Percentiles rank a stretch among this genome's conserved stretches.
phyloP scores from a whole-genome alignment of 2,113 vertebrate species.

The Amazona guildingii region DNA sequence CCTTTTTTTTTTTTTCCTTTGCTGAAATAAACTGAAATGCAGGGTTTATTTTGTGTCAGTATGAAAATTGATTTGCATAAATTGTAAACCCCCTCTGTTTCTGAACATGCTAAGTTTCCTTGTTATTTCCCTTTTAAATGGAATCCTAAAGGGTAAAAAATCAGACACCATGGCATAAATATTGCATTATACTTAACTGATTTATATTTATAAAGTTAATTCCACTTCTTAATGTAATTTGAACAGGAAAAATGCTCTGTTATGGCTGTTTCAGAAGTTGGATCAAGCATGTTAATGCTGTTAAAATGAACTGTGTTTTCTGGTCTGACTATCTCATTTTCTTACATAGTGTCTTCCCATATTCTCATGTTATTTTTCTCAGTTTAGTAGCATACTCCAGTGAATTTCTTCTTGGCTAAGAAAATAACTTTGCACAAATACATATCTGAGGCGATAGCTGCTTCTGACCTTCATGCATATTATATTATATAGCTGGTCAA shows the following conservation, averaged over 20 bases:
- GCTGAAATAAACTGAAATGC: not conserved
- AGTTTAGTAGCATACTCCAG: not conserved
- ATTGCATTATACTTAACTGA: constrained; percentile 63
- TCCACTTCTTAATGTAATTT: constrained; percentile 35
- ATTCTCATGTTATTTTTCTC: not conserved
- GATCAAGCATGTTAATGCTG: not conserved
- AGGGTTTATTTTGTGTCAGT: constrained; percentile 27
- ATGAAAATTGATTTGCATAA: constrained; percentile 55
- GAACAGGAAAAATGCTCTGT: constrained; percentile 12
- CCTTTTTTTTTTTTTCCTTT: not conserved
- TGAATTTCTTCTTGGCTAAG: not conserved
- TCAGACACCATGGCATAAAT: constrained; percentile 45
- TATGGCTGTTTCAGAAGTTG: not conserved
- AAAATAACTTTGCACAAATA: constrained; percentile 24
- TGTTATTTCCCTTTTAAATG: constrained; percentile 63
- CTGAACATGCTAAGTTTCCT: constrained; percentile 30
- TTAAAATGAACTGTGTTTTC: not conserved
- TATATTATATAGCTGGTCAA: not conserved
- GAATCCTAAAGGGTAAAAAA: constrained; percentile 42
- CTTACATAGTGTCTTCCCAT: not conserved
- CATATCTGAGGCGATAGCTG: constrained; percentile 9
- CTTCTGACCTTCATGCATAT: constrained; percentile 49
- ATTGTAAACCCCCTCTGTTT: constrained; percentile 22
- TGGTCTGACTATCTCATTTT: constrained; percentile 4
- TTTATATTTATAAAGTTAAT: constrained; percentile 66